These are phyloP conservation scores for Agrenia bidenticulata DNA, from an alignment of 2,888 invertebrate species.

Conservation along the genomic window DNA sequence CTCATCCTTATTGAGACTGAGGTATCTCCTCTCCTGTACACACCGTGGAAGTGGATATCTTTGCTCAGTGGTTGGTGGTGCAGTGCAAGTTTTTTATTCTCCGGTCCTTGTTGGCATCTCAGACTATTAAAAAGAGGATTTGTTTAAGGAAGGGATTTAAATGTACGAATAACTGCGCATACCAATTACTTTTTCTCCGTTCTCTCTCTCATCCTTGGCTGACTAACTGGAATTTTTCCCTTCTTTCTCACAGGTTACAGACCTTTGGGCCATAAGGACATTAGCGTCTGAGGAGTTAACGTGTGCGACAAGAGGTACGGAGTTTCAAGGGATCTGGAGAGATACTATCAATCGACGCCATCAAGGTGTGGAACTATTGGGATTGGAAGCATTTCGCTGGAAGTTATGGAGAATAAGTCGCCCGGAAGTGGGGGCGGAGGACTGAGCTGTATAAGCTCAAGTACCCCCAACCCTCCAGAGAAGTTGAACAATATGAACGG, in stretches of 20 bases:
- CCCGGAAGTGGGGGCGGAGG: slow-evolving; percentile 50
- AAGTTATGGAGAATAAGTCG: slow-evolving; percentile 52
- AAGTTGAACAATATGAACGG: slow-evolving; percentile 38
- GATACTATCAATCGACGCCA: neutral
- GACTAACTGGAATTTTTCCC: slow-evolving; percentile 46
- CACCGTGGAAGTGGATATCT: too few species aligned
- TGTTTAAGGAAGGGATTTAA: neutral
- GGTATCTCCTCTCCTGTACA: too few species aligned
- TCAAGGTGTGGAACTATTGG: neutral
- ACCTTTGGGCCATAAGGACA: slow-evolving; percentile 21
- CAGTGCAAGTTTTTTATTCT: neutral
- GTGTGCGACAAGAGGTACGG: neutral
- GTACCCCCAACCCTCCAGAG: slow-evolving; percentile 34
- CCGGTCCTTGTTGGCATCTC: neutral
- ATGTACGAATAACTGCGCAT: neutral
- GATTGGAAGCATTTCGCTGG: slow-evolving; percentile 20
- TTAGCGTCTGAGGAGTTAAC: neutral
- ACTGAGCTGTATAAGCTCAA: slow-evolving; percentile 49
- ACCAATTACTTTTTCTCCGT: slow-evolving; percentile 1
- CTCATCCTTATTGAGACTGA: too few species aligned
- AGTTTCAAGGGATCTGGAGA: neutral
- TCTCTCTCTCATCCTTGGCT: slow-evolving; percentile 11
- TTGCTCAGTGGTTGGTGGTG: too few species aligned
- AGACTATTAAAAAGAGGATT: neutral
- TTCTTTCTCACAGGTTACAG: slow-evolving; percentile 44